Conservation (phyloP, 1,140 invertebrate genomes). For the Cryptotermes secundus region DNA sequence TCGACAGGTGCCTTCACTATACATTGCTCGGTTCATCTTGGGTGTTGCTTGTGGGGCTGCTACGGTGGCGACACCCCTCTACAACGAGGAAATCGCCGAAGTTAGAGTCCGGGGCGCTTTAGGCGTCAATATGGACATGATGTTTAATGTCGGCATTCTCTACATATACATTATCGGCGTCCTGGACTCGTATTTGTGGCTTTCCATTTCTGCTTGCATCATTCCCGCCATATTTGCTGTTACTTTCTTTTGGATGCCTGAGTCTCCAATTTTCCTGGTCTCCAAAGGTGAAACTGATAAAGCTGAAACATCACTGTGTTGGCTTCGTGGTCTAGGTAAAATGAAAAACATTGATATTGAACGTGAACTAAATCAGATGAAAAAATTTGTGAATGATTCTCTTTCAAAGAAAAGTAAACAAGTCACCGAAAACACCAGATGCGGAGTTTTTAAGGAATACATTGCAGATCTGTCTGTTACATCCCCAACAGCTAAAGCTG, state of each 20-base stretch:
- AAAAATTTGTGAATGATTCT: not conserved
- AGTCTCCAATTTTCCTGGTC: slow-evolving; percentile 74
- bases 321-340: slow-evolving; percentile 47
- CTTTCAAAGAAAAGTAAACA: not conserved
- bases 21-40: slow-evolving; percentile 62
- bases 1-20: slow-evolving; percentile 45
- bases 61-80: slow-evolving; percentile 61
- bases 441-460: slow-evolving; percentile 37
- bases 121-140: slow-evolving; percentile 78
- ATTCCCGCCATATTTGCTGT: slow-evolving; percentile 61
- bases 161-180: slow-evolving; percentile 75
- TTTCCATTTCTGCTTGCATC: slow-evolving; percentile 63
- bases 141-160: slow-evolving; percentile 73
- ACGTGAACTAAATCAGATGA: slow-evolving; percentile 2
- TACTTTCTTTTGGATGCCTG: slow-evolving; percentile 74
- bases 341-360: not conserved
- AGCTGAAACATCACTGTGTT: slow-evolving; percentile 62
- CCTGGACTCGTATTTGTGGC: slow-evolving; percentile 62
- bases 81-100: slow-evolving; percentile 62
- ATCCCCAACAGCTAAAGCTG: slow-evolving; percentile 38
- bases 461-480: slow-evolving; percentile 36
- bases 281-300: slow-evolving; percentile 57
- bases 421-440: not conserved
- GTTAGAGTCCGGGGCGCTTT: slow-evolving; percentile 70
- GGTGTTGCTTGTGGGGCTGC: slow-evolving; percentile 64